These are phyloP conservation scores for Caretta caretta DNA, from an alignment of 2,113 vertebrate genomes.

Conservation along the genomic window DNA sequence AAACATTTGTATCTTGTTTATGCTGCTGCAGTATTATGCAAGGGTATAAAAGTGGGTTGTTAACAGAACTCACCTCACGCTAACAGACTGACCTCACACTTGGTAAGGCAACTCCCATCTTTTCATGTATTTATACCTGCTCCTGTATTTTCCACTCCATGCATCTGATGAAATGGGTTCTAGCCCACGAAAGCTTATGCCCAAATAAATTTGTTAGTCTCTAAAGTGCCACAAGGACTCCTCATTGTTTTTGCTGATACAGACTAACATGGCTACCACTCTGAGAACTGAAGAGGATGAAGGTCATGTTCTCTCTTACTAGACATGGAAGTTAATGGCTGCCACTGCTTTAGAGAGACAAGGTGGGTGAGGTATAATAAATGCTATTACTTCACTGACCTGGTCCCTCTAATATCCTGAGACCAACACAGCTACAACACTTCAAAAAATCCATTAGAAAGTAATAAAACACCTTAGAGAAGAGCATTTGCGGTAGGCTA, in stretches of 20 bases:
- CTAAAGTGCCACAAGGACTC: too few relatives aligned
- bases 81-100: too few relatives aligned
- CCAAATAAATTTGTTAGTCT: too few relatives aligned
- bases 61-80: not conserved
- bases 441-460: not conserved
- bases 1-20: constrained; percentile 38
- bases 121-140: too few relatives aligned
- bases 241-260: too few relatives aligned
- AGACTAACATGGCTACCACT: too few relatives aligned
- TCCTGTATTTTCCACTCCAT: too few relatives aligned
- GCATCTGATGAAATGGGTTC: too few relatives aligned
- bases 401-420: not conserved
- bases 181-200: too few relatives aligned
- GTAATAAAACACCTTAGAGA: not conserved
- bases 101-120: too few relatives aligned
- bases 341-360: not conserved
- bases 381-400: not conserved
- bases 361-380: not conserved
- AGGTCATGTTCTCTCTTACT: not conserved
- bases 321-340: not conserved
- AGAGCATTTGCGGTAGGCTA: accelerated
- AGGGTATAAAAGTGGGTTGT: not conserved
- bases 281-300: not conserved
- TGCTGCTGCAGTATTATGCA: not conserved
- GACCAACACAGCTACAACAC: not conserved